phyloP scores from a whole-genome alignment of 2,797 vertebrate species.

The Aphelocoma californica region DNA sequence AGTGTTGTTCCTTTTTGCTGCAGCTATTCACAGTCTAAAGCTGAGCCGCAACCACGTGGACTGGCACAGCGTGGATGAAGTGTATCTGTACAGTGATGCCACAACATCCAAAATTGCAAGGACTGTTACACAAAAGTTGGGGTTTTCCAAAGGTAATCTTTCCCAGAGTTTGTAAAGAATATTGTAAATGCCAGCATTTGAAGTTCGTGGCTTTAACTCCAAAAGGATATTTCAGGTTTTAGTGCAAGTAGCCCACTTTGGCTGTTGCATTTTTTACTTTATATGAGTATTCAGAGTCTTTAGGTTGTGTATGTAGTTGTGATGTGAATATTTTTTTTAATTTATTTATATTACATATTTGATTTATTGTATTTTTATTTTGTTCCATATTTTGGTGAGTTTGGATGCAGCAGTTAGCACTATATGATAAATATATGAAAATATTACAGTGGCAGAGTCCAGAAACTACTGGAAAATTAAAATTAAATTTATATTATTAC shows the following conservation, averaged over 20 bases:
- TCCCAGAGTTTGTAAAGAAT: neutral
- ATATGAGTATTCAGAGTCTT: neutral
- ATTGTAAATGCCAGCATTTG: neutral
- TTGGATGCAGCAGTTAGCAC: neutral
- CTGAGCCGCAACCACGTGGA: slow-evolving; percentile 95
- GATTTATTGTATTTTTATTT: neutral
- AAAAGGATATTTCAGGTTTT: neutral
- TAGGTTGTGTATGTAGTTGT: neutral
- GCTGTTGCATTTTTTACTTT: neutral
- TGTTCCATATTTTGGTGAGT: neutral
- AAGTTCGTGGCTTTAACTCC: neutral
- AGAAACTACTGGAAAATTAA: neutral
- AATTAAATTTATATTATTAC: neutral
- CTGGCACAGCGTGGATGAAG: slow-evolving; percentile 96
- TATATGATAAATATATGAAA: neutral
- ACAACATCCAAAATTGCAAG: slow-evolving; percentile 98
- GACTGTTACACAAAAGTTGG: slow-evolving; percentile 94
- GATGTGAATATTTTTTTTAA: neutral
- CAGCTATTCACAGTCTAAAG: slow-evolving; percentile 93
- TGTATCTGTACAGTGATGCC: slow-evolving; percentile 97
- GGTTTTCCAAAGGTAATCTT: slow-evolving; percentile 95
- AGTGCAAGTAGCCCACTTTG: neutral
- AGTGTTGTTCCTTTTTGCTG: slow-evolving; percentile 20
- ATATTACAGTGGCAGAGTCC: neutral
- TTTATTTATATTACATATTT: neutral